phyloP scores from a whole-genome alignment of 1,140 invertebrate species.

The Drosophila tristis region DNA sequence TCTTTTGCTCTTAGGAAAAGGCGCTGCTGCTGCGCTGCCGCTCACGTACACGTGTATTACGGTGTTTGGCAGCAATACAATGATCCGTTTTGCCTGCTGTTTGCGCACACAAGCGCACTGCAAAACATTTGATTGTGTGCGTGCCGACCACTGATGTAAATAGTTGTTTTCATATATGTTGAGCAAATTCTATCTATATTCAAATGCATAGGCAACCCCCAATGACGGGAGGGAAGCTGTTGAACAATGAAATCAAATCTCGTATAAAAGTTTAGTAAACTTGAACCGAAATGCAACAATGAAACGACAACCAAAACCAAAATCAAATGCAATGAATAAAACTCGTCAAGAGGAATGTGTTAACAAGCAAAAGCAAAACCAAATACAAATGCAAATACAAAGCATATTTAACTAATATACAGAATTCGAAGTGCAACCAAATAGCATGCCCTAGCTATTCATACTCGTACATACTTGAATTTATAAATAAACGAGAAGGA shows the following conservation, averaged over 20 bases:
- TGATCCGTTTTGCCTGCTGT: no score
- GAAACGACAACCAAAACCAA: constrained; percentile 38
- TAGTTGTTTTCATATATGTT: constrained; percentile 68
- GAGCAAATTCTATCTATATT: constrained; percentile 53
- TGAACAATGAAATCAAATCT: constrained; percentile 42
- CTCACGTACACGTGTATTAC: no score
- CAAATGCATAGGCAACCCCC: constrained; percentile 42
- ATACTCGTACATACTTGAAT: constrained; percentile 15
- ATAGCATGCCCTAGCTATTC: constrained; percentile 34
- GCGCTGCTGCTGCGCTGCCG: no score
- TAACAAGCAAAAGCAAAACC: constrained; percentile 71
- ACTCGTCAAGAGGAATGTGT: constrained; percentile 83
- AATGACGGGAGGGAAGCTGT: constrained; percentile 33
- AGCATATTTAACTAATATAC: constrained; percentile 65
- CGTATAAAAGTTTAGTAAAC: constrained; percentile 36
- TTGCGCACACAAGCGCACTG: no score
- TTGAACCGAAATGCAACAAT: constrained; percentile 26
- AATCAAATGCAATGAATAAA: constrained; percentile 75
- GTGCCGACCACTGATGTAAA: constrained; percentile 49
- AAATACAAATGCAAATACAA: constrained; percentile 18
- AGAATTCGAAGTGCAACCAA: constrained; percentile 38
- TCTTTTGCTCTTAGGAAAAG: not conserved
- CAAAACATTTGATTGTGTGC: no score
- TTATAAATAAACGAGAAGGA: constrained; percentile 6
- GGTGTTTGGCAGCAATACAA: no score